Conservation (phyloP, 2,113 vertebrate genomes). For the Thalassoma bifasciatum region DNA sequence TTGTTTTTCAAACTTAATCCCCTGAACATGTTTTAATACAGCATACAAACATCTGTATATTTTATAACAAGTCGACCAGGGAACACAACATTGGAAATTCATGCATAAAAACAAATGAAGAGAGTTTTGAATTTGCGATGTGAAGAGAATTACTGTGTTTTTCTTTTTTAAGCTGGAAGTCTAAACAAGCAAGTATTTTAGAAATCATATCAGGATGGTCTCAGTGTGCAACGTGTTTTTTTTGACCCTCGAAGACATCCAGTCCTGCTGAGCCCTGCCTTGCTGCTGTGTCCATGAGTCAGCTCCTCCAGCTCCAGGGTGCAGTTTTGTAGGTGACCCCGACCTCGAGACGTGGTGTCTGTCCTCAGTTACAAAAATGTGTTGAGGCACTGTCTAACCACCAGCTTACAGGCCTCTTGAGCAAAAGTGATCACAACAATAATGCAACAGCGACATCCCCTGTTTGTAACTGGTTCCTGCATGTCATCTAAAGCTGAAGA, state of each 20-base stretch:
- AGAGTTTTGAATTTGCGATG: too few species aligned
- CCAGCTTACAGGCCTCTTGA: neutral
- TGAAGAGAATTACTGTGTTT: too few species aligned
- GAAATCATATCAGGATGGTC: neutral
- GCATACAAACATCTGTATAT: neutral
- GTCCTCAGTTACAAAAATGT: slow-evolving; percentile 3
- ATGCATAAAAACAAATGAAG: neutral
- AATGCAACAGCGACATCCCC: slow-evolving; percentile 1
- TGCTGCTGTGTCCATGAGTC: slow-evolving; percentile 50
- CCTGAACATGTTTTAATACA: neutral
- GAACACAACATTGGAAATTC: too few species aligned
- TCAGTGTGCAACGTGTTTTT: slow-evolving; percentile 7
- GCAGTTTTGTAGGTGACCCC: slow-evolving; percentile 44
- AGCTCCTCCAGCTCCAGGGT: slow-evolving; percentile 34
- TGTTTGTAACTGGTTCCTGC: neutral
- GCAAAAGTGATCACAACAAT: neutral
- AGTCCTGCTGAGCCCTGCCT: slow-evolving; percentile 1
- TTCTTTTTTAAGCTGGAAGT: too few species aligned
- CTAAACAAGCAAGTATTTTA: neutral
- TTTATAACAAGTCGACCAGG: neutral
- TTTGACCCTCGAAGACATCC: slow-evolving; percentile 40
- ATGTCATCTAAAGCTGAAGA: neutral
- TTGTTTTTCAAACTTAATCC: neutral
- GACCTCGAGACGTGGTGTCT: slow-evolving; percentile 40
- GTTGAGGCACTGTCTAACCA: neutral